These are phyloP conservation scores for Psammodynastes pulverulentus DNA, from an alignment of 2,113 vertebrate genomes.

Conservation along the genomic window DNA sequence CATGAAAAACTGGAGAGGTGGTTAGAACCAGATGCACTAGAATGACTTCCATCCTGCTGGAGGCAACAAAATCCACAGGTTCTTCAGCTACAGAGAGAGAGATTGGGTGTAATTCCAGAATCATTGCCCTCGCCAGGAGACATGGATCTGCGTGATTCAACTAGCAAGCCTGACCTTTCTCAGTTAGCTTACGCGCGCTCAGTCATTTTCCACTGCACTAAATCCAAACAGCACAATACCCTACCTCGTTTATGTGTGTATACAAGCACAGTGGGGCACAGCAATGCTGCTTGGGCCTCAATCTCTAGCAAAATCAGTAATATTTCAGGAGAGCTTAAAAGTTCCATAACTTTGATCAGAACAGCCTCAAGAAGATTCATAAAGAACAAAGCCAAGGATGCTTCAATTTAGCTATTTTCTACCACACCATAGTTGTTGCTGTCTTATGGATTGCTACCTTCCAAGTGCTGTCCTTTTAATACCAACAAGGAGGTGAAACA, in stretches of 20 bases:
- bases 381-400: slow-evolving; percentile 10
- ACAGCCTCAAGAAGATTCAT: neutral
- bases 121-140: slow-evolving; percentile 24
- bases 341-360: neutral
- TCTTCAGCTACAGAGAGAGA: slow-evolving; percentile 17
- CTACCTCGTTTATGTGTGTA: neutral
- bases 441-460: slow-evolving; percentile 4
- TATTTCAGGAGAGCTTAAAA: neutral
- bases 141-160: slow-evolving; percentile 9
- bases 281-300: neutral
- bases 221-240: slow-evolving; percentile 36
- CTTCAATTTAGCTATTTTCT: neutral
- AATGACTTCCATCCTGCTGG: slow-evolving; percentile 30
- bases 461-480: slow-evolving; percentile 39
- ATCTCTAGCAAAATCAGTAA: neutral
- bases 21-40: slow-evolving; percentile 46
- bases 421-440: neutral
- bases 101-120: slow-evolving; percentile 24
- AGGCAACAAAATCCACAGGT: slow-evolving; percentile 41
- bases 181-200: neutral
- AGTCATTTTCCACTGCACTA: neutral
- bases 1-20: slow-evolving; percentile 54
- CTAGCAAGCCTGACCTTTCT: slow-evolving; percentile 30
- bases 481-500: slow-evolving; percentile 16
- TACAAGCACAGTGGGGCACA: slow-evolving; percentile 25